Percentiles rank a stretch among this genome's conserved stretches.
These are phyloP conservation scores for Zaprionus camerounensis DNA, from an alignment of 1,140 invertebrate species.

Conservation along the genomic window DNA sequence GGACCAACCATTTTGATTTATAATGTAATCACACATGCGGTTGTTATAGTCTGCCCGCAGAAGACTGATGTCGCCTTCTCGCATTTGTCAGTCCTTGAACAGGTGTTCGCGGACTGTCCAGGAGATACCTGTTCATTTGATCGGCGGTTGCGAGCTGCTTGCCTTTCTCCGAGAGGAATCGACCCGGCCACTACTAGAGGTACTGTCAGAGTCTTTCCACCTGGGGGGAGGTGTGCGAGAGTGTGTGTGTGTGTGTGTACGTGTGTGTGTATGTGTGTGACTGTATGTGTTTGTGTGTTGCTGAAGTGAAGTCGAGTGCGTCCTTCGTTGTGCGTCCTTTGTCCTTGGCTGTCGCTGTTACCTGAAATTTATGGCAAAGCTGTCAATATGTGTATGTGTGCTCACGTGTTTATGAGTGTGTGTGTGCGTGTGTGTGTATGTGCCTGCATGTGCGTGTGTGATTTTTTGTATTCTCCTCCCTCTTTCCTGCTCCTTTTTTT, in stretches of 20 bases:
- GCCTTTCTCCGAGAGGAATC: too few species aligned
- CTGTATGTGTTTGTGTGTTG: constrained; percentile 1
- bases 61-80: too few species aligned
- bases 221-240: constrained; percentile 9
- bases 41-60: too few species aligned
- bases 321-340: background rate
- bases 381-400: constrained; percentile 59
- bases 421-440: constrained; percentile 1
- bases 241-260: background rate
- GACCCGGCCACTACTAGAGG: too few species aligned
- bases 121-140: too few species aligned
- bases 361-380: constrained; percentile 73
- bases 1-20: too few species aligned
- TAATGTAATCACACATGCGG: too few species aligned
- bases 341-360: constrained; percentile 41
- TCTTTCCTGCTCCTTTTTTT: constrained; percentile 35
- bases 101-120: too few species aligned
- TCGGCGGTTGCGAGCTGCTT: too few species aligned
- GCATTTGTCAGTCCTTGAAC: too few species aligned
- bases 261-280: background rate
- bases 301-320: background rate
- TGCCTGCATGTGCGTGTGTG: constrained; percentile 1
- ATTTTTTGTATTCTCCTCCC: constrained; percentile 24
- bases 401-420: constrained; percentile 25
- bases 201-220: too few species aligned